Evolutionary conservation across 1,140 invertebrate genomes (phyloP).

Genomic region (Scaptomyza montana): DNA sequence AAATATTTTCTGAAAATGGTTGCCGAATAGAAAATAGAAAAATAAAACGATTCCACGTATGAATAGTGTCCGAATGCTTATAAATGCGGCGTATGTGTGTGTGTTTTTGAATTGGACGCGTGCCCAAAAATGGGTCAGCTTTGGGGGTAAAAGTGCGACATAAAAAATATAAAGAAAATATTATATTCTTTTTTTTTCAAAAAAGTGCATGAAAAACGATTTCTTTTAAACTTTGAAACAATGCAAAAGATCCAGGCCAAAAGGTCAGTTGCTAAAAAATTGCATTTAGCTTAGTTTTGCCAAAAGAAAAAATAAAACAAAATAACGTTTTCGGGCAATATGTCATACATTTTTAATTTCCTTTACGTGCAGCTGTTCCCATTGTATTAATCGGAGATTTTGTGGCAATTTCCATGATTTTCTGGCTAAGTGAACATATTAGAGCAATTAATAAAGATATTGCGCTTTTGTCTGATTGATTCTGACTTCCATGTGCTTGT

Average conservation of each 20-base stretch:
- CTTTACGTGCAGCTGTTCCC: not conserved
- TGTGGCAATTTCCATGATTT: slow-evolving; percentile 28
- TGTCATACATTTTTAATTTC: slow-evolving; percentile 3
- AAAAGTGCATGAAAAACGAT: slow-evolving; percentile 19
- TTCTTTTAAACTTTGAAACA: slow-evolving; percentile 19
- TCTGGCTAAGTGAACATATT: slow-evolving; percentile 62
- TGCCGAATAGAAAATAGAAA: not conserved
- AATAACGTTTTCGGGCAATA: not conserved
- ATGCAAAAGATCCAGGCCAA: slow-evolving; percentile 59
- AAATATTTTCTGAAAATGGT: too few relatives aligned
- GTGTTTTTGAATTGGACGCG: slow-evolving; percentile 38
- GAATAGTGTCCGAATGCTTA: slow-evolving; percentile 11
- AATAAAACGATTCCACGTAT: slow-evolving; percentile 4
- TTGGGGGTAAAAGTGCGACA: slow-evolving; percentile 28
- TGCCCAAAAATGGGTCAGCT: slow-evolving; percentile 42
- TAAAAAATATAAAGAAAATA: not conserved
- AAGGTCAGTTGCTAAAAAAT: slow-evolving; percentile 49
- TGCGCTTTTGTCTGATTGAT: slow-evolving; percentile 69
- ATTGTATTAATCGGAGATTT: not conserved
- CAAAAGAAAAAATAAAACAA: not conserved
- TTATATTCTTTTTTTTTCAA: not conserved
- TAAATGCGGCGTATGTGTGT: not conserved
- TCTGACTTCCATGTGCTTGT: slow-evolving; percentile 35
- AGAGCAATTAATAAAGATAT: slow-evolving; percentile 62
- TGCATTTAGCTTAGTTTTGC: not conserved